phyloP scores from a whole-genome alignment of 2,113 vertebrate species.

The Poeciliopsis turrubarensis region DNA sequence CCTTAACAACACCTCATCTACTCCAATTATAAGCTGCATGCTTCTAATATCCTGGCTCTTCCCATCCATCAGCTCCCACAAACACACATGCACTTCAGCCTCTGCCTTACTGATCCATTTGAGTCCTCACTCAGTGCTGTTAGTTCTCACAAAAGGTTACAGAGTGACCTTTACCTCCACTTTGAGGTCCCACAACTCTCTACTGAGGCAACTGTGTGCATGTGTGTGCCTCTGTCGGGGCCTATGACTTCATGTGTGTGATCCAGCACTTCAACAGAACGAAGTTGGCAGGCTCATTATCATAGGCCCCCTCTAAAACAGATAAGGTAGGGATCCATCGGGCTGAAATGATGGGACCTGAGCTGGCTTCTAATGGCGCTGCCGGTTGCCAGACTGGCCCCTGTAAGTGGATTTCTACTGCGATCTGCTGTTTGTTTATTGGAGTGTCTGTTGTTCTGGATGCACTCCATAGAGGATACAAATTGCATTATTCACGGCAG shows the following conservation, averaged over 20 bases:
- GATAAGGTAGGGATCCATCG: constrained; percentile 64
- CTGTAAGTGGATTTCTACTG: constrained; percentile 79
- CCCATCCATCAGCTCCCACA: constrained; percentile 16
- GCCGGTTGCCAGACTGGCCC: constrained; percentile 59
- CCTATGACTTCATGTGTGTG: constrained; percentile 26
- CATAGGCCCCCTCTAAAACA: constrained; percentile 54
- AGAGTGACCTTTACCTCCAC: constrained; percentile 67
- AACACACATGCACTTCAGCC: background rate
- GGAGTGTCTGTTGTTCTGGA: constrained; percentile 80
- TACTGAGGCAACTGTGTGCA: constrained; percentile 31
- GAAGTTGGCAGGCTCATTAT: constrained; percentile 68
- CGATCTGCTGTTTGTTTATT: constrained; percentile 80
- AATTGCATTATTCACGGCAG: constrained; percentile 84
- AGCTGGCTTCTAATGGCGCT: constrained; percentile 66
- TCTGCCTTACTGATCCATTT: constrained; percentile 62
- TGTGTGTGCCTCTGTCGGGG: background rate
- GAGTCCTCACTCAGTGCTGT: constrained; percentile 44
- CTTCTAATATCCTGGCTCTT: background rate
- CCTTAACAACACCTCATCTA: constrained; percentile 6
- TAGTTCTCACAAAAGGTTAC: constrained; percentile 69
- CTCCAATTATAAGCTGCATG: constrained; percentile 12
- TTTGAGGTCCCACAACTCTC: constrained; percentile 65
- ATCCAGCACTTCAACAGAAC: constrained; percentile 45
- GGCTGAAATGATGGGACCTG: constrained; percentile 65
- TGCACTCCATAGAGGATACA: constrained; percentile 83